phyloP scores from a whole-genome alignment of 2,888 invertebrate genomes.

The Eurois occulta region DNA sequence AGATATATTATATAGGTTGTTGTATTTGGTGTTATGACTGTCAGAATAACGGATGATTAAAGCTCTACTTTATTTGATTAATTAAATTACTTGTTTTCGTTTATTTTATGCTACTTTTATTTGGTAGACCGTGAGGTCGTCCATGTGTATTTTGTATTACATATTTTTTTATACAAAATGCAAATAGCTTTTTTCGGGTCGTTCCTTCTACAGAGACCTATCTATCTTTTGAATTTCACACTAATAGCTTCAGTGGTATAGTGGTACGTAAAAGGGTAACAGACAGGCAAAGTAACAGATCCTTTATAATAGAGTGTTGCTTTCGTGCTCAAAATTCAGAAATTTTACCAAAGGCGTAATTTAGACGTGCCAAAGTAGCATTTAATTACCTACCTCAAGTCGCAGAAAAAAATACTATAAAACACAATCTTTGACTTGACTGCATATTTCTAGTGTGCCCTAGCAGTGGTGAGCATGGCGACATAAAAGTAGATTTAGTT shows the following conservation, averaged over 20 bases:
- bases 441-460: background rate
- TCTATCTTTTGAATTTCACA: background rate
- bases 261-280: background rate
- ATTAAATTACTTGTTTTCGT: background rate
- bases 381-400: background rate
- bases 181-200: background rate
- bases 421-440: background rate
- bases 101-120: background rate
- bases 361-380: background rate
- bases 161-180: background rate
- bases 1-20: background rate
- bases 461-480: background rate
- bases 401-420: background rate
- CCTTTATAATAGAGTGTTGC: background rate
- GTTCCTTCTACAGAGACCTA: background rate
- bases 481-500: background rate
- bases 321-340: background rate
- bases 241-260: background rate
- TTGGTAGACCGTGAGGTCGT: background rate
- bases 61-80: background rate
- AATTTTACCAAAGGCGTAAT: background rate
- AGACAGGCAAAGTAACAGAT: background rate
- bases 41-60: background rate
- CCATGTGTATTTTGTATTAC: background rate
- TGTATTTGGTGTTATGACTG: slow-evolving; percentile 5